phyloP scores from a whole-genome alignment of 1,140 invertebrate species.

The Papilio helenus region DNA sequence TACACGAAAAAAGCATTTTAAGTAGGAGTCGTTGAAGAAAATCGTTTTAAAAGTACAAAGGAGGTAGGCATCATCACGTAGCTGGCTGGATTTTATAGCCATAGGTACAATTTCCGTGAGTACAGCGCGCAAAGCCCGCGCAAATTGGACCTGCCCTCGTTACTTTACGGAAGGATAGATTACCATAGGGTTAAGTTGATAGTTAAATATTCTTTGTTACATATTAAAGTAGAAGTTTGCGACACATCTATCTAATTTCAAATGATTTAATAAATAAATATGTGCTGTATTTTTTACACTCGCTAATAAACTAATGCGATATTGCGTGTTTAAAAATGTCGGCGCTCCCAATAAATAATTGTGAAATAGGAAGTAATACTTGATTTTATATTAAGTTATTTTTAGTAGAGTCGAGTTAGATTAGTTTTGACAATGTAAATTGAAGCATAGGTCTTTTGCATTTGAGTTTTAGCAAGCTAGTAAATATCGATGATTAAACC shows the following conservation, averaged over 20 bases:
- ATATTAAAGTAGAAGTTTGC: background rate
- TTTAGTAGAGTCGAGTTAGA: too few relatives aligned
- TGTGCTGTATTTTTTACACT: too few relatives aligned
- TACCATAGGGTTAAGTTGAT: background rate
- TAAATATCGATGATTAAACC: background rate
- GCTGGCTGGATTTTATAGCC: constrained; percentile 22
- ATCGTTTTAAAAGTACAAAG: constrained; percentile 34
- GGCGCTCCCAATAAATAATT: background rate
- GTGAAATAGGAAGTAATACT: too few relatives aligned
- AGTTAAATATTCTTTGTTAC: background rate
- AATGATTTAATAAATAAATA: too few relatives aligned
- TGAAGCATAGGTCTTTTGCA: background rate
- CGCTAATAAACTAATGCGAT: background rate
- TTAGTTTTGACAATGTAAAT: too few relatives aligned
- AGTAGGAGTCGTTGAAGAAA: constrained; percentile 10
- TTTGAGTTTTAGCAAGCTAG: background rate
- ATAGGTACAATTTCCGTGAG: constrained; percentile 30
- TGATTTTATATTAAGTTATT: too few relatives aligned
- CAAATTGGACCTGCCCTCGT: constrained; percentile 30
- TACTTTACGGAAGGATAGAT: constrained; percentile 18
- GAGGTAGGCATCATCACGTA: constrained; percentile 23
- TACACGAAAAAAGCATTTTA: background rate
- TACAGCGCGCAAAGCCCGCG: constrained; percentile 24
- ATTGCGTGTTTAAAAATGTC: background rate
- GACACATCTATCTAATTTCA: too few relatives aligned